phyloP scores from a whole-genome alignment of 2,888 invertebrate genomes.

The Ophioninae sp. region DNA sequence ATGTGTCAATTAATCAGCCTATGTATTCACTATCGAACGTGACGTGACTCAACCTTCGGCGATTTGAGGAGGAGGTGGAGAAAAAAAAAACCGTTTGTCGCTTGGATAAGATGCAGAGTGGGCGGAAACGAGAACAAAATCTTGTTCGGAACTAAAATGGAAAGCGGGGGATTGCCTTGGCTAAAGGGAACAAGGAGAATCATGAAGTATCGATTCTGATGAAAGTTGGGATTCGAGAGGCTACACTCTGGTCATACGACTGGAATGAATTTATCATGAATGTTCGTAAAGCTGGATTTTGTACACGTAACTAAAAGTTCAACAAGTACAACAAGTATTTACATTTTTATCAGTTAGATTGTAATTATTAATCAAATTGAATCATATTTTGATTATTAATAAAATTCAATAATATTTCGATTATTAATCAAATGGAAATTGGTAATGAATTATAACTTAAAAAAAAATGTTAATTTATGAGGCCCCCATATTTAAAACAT shows the following conservation, averaged over 20 bases:
- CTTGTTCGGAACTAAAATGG: slow-evolving; percentile 31
- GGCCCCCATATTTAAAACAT: not conserved
- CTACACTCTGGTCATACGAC: slow-evolving; percentile 44
- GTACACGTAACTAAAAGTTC: not conserved
- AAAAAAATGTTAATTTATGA: too few species aligned
- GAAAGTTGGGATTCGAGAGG: slow-evolving; percentile 50
- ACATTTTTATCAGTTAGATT: slow-evolving; percentile 3
- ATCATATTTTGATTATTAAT: too few species aligned
- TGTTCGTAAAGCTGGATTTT: slow-evolving; percentile 33
- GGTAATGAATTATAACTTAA: too few species aligned
- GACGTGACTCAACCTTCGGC: slow-evolving; percentile 15
- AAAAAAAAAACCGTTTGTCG: slow-evolving; percentile 38
- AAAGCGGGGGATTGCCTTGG: slow-evolving; percentile 35
- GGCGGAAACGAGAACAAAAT: slow-evolving; percentile 26
- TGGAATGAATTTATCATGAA: slow-evolving; percentile 61
- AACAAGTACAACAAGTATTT: not conserved
- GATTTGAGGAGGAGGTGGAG: slow-evolving; percentile 35
- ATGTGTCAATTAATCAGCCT: slow-evolving; percentile 9
- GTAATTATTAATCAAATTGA: too few species aligned
- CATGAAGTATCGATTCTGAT: slow-evolving; percentile 51
- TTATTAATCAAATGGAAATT: too few species aligned
- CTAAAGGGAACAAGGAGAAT: slow-evolving; percentile 42
- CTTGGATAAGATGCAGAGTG: slow-evolving; percentile 34
- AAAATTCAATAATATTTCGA: too few species aligned
- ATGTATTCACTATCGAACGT: slow-evolving; percentile 35